These are phyloP conservation scores for Eilema caniola DNA, from an alignment of 2,888 invertebrate species.

Conservation along the genomic window DNA sequence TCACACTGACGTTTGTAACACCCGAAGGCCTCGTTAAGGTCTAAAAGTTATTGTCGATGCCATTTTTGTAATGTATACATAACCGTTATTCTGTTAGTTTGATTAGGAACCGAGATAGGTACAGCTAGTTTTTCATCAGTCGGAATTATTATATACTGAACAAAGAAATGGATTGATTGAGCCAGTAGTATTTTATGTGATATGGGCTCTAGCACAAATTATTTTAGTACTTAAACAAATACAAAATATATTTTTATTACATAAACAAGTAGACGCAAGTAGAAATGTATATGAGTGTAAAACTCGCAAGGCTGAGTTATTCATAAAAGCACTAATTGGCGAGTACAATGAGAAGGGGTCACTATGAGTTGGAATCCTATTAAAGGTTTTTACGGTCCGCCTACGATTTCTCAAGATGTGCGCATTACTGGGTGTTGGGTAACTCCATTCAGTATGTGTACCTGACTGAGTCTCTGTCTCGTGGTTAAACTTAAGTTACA, in stretches of 20 bases:
- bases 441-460: background rate
- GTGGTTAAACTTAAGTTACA: background rate
- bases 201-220: too few species aligned
- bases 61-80: background rate
- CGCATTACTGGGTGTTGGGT: too few species aligned
- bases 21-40: background rate
- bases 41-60: background rate
- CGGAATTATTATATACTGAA: background rate
- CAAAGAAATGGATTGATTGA: background rate
- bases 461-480: background rate
- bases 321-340: background rate
- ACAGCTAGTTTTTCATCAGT: background rate
- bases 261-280: too few species aligned
- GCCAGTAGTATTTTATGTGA: too few species aligned
- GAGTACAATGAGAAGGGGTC: background rate
- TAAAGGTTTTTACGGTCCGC: too few species aligned
- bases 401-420: too few species aligned
- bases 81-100: background rate
- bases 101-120: too few species aligned
- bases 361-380: too few species aligned
- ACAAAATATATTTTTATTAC: too few species aligned
- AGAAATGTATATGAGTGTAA: too few species aligned
- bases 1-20: constrained; percentile 6
- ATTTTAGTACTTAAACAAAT: too few species aligned
- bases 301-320: too few species aligned